phyloP scores from a whole-genome alignment of 2,113 vertebrate genomes.

The Uria lomvia region DNA sequence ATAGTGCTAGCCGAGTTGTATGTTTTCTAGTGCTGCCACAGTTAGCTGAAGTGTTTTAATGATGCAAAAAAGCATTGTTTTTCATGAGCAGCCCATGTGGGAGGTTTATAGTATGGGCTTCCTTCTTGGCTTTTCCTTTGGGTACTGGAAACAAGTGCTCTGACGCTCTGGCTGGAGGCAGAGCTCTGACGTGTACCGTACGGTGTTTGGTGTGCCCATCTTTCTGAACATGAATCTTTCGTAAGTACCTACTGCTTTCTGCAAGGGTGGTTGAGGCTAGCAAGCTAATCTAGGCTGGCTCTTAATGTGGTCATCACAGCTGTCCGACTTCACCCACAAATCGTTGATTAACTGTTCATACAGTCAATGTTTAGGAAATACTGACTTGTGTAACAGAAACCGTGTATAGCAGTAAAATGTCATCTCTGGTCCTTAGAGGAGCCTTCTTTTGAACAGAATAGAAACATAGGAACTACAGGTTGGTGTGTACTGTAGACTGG shows the following conservation, averaged over 20 bases:
- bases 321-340: background rate
- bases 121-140: background rate
- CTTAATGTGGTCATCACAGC: background rate
- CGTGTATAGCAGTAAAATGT: background rate
- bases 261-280: background rate
- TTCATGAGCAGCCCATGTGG: background rate
- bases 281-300: background rate
- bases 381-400: background rate
- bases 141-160: background rate
- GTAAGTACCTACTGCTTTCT: background rate
- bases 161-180: background rate
- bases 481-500: background rate
- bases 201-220: background rate
- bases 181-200: background rate
- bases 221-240: background rate
- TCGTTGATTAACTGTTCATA: background rate
- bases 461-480: background rate
- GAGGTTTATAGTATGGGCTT: background rate
- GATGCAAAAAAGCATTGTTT: background rate
- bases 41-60: background rate
- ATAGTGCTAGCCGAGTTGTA: background rate
- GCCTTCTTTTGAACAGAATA: background rate
- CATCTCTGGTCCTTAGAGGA: background rate
- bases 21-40: background rate
- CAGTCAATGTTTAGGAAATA: background rate